Conservation (phyloP, 2,113 vertebrate species). For the Tragelaphus buxtoni region DNA sequence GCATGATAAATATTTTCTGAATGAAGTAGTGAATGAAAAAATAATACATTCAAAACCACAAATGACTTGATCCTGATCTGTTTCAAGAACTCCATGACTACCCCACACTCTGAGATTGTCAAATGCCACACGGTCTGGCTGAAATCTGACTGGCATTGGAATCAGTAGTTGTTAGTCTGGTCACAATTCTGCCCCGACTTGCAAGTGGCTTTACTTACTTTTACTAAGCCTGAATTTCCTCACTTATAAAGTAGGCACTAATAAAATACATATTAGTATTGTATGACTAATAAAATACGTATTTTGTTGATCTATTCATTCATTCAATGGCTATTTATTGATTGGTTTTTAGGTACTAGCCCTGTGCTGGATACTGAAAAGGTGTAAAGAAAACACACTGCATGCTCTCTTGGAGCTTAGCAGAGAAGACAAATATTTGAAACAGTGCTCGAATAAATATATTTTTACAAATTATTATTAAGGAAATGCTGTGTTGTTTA, state of each 20-base stretch:
- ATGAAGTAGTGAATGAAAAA: neutral
- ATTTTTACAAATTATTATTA: neutral
- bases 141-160: neutral
- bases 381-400: neutral
- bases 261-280: neutral
- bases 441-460: neutral
- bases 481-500: neutral
- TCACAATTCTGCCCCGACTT: neutral
- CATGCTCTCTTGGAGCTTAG: neutral
- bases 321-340: neutral
- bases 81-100: neutral
- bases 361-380: neutral
- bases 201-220: neutral
- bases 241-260: neutral
- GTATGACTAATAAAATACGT: neutral
- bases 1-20: neutral
- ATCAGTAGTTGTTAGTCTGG: neutral
- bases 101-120: neutral
- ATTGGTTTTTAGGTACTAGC: neutral
- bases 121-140: neutral
- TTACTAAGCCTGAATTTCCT: neutral
- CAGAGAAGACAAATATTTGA: neutral
- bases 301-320: constrained; percentile 7
- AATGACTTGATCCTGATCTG: neutral
- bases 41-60: neutral